phyloP scores from a whole-genome alignment of 2,113 vertebrate genomes.

The Corapipo altera region DNA sequence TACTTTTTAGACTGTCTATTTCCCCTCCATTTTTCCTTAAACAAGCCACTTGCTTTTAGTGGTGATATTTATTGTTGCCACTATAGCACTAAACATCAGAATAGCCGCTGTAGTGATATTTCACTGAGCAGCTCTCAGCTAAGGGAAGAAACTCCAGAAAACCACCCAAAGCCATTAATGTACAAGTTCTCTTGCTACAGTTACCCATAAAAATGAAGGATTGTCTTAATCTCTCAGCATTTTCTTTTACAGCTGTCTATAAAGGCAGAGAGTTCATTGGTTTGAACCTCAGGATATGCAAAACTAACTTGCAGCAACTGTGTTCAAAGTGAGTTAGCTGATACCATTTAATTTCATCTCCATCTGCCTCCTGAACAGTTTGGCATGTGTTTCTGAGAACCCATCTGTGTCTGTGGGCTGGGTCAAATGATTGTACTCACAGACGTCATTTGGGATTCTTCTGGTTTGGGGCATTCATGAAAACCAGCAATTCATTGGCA shows the following conservation, averaged over 20 bases:
- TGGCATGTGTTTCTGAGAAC: constrained; percentile 30
- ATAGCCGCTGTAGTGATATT: not conserved
- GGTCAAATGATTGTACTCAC: constrained; percentile 56
- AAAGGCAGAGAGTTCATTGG: not conserved
- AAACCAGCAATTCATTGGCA: constrained; percentile 26
- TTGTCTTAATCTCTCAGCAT: not conserved
- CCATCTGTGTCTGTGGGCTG: constrained; percentile 63
- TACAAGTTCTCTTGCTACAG: not conserved
- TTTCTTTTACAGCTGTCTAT: not conserved
- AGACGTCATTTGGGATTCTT: constrained; percentile 50
- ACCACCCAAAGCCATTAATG: not conserved
- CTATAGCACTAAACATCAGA: not conserved
- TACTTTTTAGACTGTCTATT: not conserved
- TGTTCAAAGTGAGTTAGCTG: not conserved
- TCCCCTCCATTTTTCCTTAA: not conserved
- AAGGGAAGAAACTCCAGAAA: not conserved
- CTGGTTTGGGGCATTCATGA: constrained; percentile 35
- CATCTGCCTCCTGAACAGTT: constrained; percentile 51
- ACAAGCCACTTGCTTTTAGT: not conserved
- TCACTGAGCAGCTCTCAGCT: not conserved
- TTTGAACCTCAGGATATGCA: not conserved
- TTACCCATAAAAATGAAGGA: not conserved
- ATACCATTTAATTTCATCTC: constrained; percentile 53
- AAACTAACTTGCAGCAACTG: not conserved
- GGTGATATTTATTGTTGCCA: not conserved